phyloP scores from a whole-genome alignment of 2,113 vertebrate genomes.

The Embiotoca jacksoni region DNA sequence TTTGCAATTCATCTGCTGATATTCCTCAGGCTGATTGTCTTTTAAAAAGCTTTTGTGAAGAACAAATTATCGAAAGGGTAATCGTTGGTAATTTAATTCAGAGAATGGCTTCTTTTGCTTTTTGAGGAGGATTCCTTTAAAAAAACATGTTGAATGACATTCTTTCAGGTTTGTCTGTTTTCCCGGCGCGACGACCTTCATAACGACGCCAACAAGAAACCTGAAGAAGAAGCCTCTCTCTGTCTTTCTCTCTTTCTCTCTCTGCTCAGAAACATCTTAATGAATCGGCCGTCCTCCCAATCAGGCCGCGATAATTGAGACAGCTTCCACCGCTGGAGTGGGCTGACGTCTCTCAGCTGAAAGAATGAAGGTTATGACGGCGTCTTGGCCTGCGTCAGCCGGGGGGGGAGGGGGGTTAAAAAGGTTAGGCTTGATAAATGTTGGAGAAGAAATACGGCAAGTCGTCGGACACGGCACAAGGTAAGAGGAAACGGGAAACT shows the following conservation, averaged over 20 bases:
- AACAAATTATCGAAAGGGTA: no score
- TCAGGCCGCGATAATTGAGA: slow-evolving; percentile 58
- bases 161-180: slow-evolving; percentile 62
- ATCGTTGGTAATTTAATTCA: no score
- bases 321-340: slow-evolving; percentile 6
- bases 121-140: neutral
- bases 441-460: slow-evolving; percentile 5
- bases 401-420: slow-evolving; percentile 51
- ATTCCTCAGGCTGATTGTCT: no score
- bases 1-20: no score
- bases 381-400: slow-evolving; percentile 55
- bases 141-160: slow-evolving; percentile 37
- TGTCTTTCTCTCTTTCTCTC: neutral
- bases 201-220: neutral
- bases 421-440: slow-evolving; percentile 27
- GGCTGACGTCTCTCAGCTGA: slow-evolving; percentile 68
- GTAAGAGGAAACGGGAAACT: slow-evolving; percentile 43
- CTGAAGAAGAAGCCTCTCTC: neutral
- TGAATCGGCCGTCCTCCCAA: slow-evolving; percentile 40
- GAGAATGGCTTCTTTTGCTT: no score
- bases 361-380: slow-evolving; percentile 75
- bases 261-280: slow-evolving; percentile 56
- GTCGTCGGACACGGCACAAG: slow-evolving; percentile 34
- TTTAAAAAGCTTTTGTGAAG: no score
- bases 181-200: slow-evolving; percentile 54